Evolutionary conservation across 2,888 invertebrate species (phyloP), one percentile per base, ranked within the genome.

Genomic region (Cerastis leucographa): DNA sequence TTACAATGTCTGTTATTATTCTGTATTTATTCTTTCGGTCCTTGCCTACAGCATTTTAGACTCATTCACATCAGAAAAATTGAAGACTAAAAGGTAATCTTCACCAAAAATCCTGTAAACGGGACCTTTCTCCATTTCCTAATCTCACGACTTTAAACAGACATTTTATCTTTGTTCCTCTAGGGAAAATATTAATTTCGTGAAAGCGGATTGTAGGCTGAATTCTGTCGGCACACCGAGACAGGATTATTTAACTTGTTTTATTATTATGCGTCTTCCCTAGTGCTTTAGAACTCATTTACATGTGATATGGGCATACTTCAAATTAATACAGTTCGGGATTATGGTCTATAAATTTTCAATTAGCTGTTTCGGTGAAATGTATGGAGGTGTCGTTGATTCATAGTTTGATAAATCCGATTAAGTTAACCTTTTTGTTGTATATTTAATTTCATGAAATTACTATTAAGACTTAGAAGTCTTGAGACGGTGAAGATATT

Each of bases 111-210:
- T 11, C 51, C 11, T 51, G 14, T 2, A 71, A 71, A 71, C 2
- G 22, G 25, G 25, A 61, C 51, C 19, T 54, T 69, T 49, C 66
- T 68, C 6, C 44, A 61, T 67, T 74, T 17, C 56, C 2, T 67
- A 56, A 78, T 78, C 74, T 73, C 29, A 74, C 14, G 54, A 29
- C 59, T 68, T 68, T 64, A 76, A 81, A 70, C 46, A 61, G 51
- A 46, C 29, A 69, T 82, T 85, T 62, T 85, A 77, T 85, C 70
- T 82, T 46, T 77, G 71, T 62, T 70, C 56, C 83, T 82, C 78
- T 46, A 54, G 86, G 80, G 84, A 81, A 83, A 80, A 87, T 81
- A 77, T 83, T 83, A 87, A 88, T 86, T 82, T 68, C 61, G 65
- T 73, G 64, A 80, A 87, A 88, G 80, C 82, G 83, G 87, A 87